A percentile compares a stretch with the other conserved stretches of the same genome.
Conservation (phyloP, 2,113 vertebrate genomes). For the Notiomystis cincta region DNA sequence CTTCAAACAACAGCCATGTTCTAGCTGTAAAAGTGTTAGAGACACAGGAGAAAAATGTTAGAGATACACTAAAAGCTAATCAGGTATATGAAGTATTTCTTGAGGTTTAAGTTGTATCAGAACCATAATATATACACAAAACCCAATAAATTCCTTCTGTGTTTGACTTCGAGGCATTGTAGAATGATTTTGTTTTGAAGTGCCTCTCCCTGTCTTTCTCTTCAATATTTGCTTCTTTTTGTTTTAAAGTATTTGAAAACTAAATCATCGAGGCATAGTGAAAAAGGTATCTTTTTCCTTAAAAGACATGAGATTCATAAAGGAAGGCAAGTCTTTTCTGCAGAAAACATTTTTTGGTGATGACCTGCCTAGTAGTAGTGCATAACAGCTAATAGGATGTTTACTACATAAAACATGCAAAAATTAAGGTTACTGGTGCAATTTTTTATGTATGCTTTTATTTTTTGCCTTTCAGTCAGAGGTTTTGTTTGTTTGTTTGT, state of each 20-base stretch:
- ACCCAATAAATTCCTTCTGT: background rate
- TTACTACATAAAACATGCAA: background rate
- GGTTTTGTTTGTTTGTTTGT: background rate
- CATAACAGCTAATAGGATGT: background rate
- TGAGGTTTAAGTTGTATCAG: background rate
- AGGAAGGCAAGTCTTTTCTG: background rate
- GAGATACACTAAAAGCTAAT: background rate
- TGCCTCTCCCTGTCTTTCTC: background rate
- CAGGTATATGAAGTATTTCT: background rate
- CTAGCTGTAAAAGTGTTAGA: background rate
- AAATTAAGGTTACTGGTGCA: background rate
- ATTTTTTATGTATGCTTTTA: background rate
- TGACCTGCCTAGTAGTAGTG: background rate
- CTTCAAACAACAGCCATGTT: background rate
- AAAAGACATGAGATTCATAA: background rate
- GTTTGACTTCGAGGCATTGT: background rate
- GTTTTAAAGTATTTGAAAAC: background rate
- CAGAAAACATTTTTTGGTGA: background rate
- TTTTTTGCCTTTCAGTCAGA: background rate
- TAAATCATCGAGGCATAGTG: background rate
- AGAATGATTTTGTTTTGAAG: background rate
- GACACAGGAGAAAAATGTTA: background rate
- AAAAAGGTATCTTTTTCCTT: conserved; percentile 42
- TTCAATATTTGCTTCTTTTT: background rate
- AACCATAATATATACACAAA: background rate